phyloP scores from a whole-genome alignment of 2,797 vertebrate genomes.

The Decapterus maruadsi region DNA sequence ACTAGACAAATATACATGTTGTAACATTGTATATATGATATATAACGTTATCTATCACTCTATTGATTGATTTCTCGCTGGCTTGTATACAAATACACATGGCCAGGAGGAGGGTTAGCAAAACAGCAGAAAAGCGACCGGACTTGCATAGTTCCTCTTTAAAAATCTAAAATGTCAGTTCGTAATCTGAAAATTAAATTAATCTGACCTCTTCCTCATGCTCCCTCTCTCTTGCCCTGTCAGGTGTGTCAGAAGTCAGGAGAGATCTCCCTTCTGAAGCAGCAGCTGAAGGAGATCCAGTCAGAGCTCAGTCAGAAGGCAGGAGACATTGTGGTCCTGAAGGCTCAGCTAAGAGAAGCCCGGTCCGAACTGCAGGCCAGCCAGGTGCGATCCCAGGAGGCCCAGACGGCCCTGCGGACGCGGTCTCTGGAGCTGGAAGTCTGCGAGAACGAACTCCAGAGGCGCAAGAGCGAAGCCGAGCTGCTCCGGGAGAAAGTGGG shows the following conservation, averaged over 20 bases:
- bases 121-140: too few relatives aligned
- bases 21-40: too few relatives aligned
- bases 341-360: constrained; percentile 93
- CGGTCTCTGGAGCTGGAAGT: constrained; percentile 95
- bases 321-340: constrained; percentile 91
- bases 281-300: constrained; percentile 97
- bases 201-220: constrained; percentile 7
- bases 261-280: constrained; percentile 97
- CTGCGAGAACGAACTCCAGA: constrained; percentile 95
- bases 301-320: constrained; percentile 93
- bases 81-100: too few relatives aligned
- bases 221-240: not conserved
- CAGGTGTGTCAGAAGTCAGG: constrained; percentile 99
- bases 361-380: constrained; percentile 91
- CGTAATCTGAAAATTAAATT: constrained; percentile 15
- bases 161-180: constrained; percentile 23
- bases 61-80: too few relatives aligned
- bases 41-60: too few relatives aligned
- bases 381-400: constrained; percentile 90
- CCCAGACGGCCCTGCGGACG: constrained; percentile 89
- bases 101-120: too few relatives aligned
- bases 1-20: too few relatives aligned
- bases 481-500: constrained; percentile 93
- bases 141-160: too few relatives aligned
- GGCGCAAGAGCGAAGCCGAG: constrained; percentile 94